phyloP scores from a whole-genome alignment of 1,140 invertebrate genomes.

The Cydia fagiglandana region DNA sequence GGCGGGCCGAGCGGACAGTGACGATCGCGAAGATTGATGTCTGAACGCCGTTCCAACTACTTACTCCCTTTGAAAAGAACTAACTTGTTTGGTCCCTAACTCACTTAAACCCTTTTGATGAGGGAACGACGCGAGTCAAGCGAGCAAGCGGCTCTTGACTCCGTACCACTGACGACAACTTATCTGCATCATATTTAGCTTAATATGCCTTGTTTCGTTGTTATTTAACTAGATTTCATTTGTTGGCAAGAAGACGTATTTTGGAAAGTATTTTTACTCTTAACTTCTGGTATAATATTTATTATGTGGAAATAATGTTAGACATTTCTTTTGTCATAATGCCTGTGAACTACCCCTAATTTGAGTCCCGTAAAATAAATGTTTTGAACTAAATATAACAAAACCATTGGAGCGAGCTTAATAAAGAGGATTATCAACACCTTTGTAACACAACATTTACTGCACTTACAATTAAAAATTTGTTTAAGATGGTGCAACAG shows the following conservation, averaged over 20 bases:
- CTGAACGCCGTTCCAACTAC: slow-evolving; percentile 42
- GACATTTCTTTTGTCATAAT: background rate
- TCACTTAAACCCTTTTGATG: slow-evolving; percentile 5
- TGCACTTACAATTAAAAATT: slow-evolving; percentile 12
- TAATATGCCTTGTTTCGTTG: slow-evolving; percentile 4
- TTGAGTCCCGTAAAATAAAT: background rate
- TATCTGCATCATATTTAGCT: slow-evolving; percentile 27
- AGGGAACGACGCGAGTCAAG: background rate
- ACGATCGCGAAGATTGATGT: slow-evolving; percentile 67
- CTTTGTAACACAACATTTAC: slow-evolving; percentile 12
- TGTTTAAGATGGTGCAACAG: background rate
- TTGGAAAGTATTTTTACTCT: background rate
- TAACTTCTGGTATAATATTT: no score
- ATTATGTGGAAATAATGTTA: background rate
- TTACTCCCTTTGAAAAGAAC: background rate
- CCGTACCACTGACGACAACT: slow-evolving; percentile 16
- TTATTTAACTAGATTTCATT: background rate
- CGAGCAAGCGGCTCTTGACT: slow-evolving; percentile 28
- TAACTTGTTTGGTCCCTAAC: slow-evolving; percentile 32
- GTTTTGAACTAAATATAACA: background rate
- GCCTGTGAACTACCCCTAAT: background rate
- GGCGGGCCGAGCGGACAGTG: slow-evolving; percentile 59
- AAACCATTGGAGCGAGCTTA: slow-evolving; percentile 5
- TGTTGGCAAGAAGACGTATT: background rate
- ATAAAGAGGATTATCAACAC: slow-evolving; percentile 32